Evolutionary conservation across 2,888 invertebrate genomes (phyloP).

Genomic region (Cantharis rustica): DNA sequence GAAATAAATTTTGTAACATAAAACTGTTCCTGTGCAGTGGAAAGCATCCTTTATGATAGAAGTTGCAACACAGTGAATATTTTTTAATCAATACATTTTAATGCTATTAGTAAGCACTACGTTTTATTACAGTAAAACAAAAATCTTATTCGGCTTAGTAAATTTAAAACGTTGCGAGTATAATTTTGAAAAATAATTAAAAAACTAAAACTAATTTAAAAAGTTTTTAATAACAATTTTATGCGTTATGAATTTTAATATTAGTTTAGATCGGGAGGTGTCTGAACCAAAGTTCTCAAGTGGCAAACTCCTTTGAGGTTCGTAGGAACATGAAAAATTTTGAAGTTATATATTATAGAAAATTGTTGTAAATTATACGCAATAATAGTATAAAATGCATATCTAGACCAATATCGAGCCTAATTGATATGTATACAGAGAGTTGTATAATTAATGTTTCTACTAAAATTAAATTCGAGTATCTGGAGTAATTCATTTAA

Average conservation of each 20-base stretch:
- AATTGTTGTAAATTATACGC: neutral
- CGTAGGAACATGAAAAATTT: neutral
- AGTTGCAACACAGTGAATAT: neutral
- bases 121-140: neutral
- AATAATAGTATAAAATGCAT: neutral
- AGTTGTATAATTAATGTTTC: neutral
- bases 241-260: neutral
- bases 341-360: neutral
- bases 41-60: neutral
- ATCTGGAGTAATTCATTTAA: constrained; percentile 21
- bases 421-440: neutral
- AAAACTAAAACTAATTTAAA: neutral
- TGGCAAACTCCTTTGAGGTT: neutral
- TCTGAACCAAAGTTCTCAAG: neutral
- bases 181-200: neutral
- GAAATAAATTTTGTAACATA: neutral
- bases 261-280: neutral
- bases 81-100: neutral
- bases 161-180: neutral
- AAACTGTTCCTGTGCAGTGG: neutral
- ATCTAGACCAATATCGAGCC: neutral
- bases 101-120: neutral
- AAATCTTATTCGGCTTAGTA: neutral
- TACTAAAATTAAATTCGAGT: constrained; percentile 10
- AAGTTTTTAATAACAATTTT: neutral